These are phyloP conservation scores for Pandemis cinnamomeana DNA, from an alignment of 2,888 invertebrate genomes.

Conservation along the genomic window DNA sequence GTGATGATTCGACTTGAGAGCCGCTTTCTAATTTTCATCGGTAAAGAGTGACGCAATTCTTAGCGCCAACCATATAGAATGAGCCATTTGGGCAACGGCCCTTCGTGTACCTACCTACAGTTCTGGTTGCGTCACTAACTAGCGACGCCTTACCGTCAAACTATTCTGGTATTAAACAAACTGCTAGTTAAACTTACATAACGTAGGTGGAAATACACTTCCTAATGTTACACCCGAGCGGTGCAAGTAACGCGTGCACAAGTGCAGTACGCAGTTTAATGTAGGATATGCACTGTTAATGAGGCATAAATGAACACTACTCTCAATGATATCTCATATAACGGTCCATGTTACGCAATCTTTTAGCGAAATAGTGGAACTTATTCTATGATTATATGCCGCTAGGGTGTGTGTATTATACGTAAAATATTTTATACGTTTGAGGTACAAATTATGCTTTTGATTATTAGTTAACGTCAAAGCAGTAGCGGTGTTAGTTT, in stretches of 20 bases:
- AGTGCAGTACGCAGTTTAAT: slow-evolving; percentile 8
- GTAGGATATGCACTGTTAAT: slow-evolving; percentile 22
- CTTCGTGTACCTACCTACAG: slow-evolving; percentile 48
- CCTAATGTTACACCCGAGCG: slow-evolving; percentile 15
- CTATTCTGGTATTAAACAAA: slow-evolving; percentile 39
- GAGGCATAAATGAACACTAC: slow-evolving; percentile 10
- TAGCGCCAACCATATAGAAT: slow-evolving; percentile 53
- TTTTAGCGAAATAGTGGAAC: too few species aligned
- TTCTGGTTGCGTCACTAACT: slow-evolving; percentile 58
- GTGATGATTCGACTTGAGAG: slow-evolving; percentile 57
- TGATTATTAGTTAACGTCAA: not conserved
- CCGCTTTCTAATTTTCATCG: slow-evolving; percentile 75
- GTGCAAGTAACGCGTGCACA: slow-evolving; percentile 21
- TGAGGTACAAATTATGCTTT: too few species aligned
- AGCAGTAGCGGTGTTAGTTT: not conserved
- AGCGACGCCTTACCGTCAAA: slow-evolving; percentile 40
- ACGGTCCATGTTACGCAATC: not conserved
- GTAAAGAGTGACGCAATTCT: slow-evolving; percentile 62
- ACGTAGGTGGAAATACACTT: slow-evolving; percentile 30
- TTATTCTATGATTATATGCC: too few species aligned
- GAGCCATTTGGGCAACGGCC: slow-evolving; percentile 61
- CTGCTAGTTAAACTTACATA: slow-evolving; percentile 37
- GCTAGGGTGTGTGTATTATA: too few species aligned
- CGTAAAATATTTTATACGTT: too few species aligned
- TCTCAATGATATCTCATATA: not conserved